Evolutionary conservation across 1,140 invertebrate genomes (phyloP).

Genomic region (Uloborus diversus): DNA sequence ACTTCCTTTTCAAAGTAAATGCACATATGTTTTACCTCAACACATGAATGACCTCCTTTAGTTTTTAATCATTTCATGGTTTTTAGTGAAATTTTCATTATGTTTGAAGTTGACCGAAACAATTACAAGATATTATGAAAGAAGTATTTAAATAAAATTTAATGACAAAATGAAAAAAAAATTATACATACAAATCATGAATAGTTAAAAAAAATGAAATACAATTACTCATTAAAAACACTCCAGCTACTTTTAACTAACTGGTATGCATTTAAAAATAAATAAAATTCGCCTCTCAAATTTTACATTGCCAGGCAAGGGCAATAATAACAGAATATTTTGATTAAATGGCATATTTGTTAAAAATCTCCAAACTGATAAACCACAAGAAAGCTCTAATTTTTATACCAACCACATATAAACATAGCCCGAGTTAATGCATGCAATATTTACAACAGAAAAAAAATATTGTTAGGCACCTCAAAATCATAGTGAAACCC

Average conservation of each 20-base stretch:
- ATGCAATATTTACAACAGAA: not conserved
- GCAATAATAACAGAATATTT: not conserved
- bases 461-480: not conserved
- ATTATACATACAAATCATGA: too few species aligned
- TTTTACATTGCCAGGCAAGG: not conserved
- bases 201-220: too few species aligned
- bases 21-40: too few species aligned
- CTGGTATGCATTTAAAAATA: not conserved
- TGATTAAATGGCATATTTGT: not conserved
- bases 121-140: too few species aligned
- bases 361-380: not conserved
- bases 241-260: conserved; percentile 3
- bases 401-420: not conserved
- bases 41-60: too few species aligned
- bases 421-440: not conserved
- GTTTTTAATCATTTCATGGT: too few species aligned
- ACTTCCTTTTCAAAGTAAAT: too few species aligned
- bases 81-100: too few species aligned
- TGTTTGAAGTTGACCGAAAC: too few species aligned
- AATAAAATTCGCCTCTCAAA: not conserved
- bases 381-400: not conserved
- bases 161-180: too few species aligned
- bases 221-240: too few species aligned
- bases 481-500: not conserved
- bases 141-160: too few species aligned